phyloP scores from a whole-genome alignment of 2,113 vertebrate species.

The Brachionichthys hirsutus region DNA sequence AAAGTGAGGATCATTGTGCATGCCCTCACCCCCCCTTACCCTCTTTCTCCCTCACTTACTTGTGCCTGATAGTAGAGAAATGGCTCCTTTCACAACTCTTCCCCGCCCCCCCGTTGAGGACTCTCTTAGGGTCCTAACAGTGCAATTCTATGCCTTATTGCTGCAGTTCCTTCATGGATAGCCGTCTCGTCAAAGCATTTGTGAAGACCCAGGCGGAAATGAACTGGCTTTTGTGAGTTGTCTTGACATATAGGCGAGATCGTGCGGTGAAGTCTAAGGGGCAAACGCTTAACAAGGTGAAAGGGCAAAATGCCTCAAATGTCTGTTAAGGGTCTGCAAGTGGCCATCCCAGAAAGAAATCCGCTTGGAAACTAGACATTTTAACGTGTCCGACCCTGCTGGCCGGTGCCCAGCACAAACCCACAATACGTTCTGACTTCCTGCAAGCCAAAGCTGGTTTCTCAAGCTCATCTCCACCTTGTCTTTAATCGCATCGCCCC shows the following conservation, averaged over 20 bases:
- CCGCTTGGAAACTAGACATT: constrained; percentile 29
- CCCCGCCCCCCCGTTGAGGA: constrained; percentile 59
- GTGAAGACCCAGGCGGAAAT: constrained; percentile 57
- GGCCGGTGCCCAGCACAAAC: constrained; percentile 50
- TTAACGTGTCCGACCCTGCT: constrained; percentile 55
- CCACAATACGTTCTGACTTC: constrained; percentile 65
- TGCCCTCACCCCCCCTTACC: constrained; percentile 43
- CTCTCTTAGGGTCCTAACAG: constrained; percentile 63
- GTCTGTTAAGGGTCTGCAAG: constrained; percentile 48
- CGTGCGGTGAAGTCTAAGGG: constrained; percentile 53
- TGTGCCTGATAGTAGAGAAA: constrained; percentile 68
- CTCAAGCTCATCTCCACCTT: constrained; percentile 70
- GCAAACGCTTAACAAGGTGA: constrained; percentile 56
- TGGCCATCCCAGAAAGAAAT: constrained; percentile 32
- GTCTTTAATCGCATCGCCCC: constrained; percentile 76
- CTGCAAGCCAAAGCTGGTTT: constrained; percentile 60
- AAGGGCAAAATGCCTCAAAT: constrained; percentile 59
- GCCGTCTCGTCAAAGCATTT: constrained; percentile 54
- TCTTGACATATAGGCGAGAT: constrained; percentile 64
- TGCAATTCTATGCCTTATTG: constrained; percentile 68
- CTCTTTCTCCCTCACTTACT: constrained; percentile 42
- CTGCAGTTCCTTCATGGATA: constrained; percentile 57
- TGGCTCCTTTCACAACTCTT: constrained; percentile 60
- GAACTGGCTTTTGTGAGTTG: constrained; percentile 62
- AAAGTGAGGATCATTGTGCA: constrained; percentile 72